Evolutionary conservation across 1,140 invertebrate genomes (phyloP), one percentile per base, ranked within the genome.

Genomic region (Eueides isabella): DNA sequence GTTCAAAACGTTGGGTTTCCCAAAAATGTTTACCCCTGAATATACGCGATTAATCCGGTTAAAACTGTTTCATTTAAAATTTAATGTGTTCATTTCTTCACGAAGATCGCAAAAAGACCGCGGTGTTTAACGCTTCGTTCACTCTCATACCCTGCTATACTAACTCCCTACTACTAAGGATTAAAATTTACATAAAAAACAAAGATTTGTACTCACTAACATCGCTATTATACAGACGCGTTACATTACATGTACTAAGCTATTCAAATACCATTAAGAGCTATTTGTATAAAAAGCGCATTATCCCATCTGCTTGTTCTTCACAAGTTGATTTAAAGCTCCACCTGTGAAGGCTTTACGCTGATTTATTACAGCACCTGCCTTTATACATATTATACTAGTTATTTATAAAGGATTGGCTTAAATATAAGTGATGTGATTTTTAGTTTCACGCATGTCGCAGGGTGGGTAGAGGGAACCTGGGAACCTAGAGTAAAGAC

Each of bases 281-380:
- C 26, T 55, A 11, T 55, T 55, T 55, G 48, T 23, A 55, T 23
- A 55, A 26, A 55, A 55, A 26, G 26, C 19, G 23, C 48, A 55
- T 55, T 55, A 55, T 55, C 48, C 23, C 48, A 26, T 26, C 48
- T 12, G 48, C 48, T 7, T 55, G 48, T 55, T 55, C 48, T 55
- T 55, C 48, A 26, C 11, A 26, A 55, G 16, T 26, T 55, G 48
- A 55, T 55, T 55, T 26, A 55, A 55, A n/a, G 19, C 23, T 55
- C 19, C 48, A 55, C 48, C 48, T 55, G 48, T 55, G 48, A 55
- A 26, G 48, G 23, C 23, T 55, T 55, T 55, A 55, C 48, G 19
- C 23, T 55, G 48, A 55, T 55, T 26, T 55, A 55, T 55, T 55
- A 26, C 0, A 26, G 23, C 23, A 26, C 19, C 48, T 11, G 48